Percentiles rank a stretch among this genome's conserved stretches.
These are phyloP conservation scores for Clarias laeviceps DNA, from an alignment of 2,797 vertebrate genomes.

Conservation along the genomic window DNA sequence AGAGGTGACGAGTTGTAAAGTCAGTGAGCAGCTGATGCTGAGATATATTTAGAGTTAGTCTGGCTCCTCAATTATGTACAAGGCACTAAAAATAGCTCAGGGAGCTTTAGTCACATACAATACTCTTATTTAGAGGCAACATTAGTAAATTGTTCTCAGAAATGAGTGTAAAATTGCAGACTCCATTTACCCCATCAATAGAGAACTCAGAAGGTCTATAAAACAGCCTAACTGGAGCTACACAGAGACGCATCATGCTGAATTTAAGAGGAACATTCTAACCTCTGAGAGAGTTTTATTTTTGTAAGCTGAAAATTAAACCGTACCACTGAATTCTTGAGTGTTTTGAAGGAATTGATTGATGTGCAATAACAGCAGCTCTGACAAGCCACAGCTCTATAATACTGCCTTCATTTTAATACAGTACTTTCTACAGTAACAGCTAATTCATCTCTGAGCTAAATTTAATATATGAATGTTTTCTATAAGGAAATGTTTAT, in stretches of 20 bases:
- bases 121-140: slow-evolving; percentile 52
- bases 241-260: background rate
- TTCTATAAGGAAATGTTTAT: background rate
- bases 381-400: background rate
- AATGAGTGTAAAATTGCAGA: slow-evolving; percentile 25
- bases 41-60: slow-evolving; percentile 72
- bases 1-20: slow-evolving; percentile 74
- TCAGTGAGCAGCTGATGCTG: slow-evolving; percentile 74
- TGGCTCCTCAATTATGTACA: slow-evolving; percentile 63
- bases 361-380: background rate
- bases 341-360: background rate
- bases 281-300: background rate
- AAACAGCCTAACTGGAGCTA: background rate
- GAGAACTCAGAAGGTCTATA: background rate
- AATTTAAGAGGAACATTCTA: background rate
- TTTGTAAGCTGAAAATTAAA: background rate
- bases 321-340: background rate
- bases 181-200: slow-evolving; percentile 33
- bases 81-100: slow-evolving; percentile 66
- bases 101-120: slow-evolving; percentile 59
- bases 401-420: background rate
- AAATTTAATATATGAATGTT: background rate
- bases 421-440: background rate
- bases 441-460: background rate
- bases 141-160: slow-evolving; percentile 36